phyloP scores from a whole-genome alignment of 2,797 vertebrate genomes.

The Orestias chungarensis region DNA sequence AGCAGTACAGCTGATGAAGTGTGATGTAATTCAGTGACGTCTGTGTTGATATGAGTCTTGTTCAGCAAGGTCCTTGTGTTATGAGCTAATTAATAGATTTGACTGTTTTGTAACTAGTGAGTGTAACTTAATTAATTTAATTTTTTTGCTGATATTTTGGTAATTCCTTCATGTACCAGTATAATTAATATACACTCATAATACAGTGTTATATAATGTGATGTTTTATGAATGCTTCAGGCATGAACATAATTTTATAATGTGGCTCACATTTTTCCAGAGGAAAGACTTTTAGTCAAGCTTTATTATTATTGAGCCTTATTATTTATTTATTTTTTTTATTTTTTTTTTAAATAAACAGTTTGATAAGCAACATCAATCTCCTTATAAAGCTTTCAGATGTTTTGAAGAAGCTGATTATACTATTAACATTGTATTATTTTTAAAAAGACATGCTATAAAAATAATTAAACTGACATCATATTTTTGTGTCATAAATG shows the following conservation, averaged over 20 bases:
- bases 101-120: slow-evolving; percentile 4
- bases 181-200: background rate
- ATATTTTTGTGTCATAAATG: slow-evolving; percentile 24
- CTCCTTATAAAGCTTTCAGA: background rate
- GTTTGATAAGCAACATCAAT: slow-evolving; percentile 11
- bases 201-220: background rate
- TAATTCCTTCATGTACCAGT: no score
- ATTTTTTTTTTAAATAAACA: slow-evolving; percentile 3
- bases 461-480: no score
- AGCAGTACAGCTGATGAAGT: slow-evolving; percentile 51
- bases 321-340: background rate
- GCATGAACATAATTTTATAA: slow-evolving; percentile 11
- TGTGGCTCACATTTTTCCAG: background rate
- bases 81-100: slow-evolving; percentile 64
- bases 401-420: background rate
- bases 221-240: slow-evolving; percentile 3
- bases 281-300: slow-evolving; percentile 9
- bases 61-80: slow-evolving; percentile 60
- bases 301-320: no score
- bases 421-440: background rate
- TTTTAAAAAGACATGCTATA: background rate
- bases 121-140: slow-evolving; percentile 23
- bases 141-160: no score
- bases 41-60: slow-evolving; percentile 68
- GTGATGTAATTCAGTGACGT: slow-evolving; percentile 75